Evolutionary conservation across 2,113 vertebrate genomes (phyloP).

Genomic region (Uria aalge): DNA sequence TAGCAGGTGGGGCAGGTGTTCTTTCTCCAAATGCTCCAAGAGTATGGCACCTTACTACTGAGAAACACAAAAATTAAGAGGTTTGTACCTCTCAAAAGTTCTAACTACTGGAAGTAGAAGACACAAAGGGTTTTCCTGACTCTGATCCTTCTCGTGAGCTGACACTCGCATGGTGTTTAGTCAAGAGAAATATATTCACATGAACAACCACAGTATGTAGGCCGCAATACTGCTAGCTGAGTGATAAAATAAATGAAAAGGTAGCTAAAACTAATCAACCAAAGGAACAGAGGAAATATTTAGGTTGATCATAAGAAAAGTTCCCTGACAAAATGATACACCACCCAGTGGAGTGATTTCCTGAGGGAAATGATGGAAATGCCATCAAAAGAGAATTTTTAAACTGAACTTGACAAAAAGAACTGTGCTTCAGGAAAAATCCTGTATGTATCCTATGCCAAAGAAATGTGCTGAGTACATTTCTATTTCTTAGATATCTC

Average conservation of each 20-base stretch:
- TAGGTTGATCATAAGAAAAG: background rate
- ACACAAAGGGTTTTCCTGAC: background rate
- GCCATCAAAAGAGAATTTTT: background rate
- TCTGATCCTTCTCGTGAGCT: background rate
- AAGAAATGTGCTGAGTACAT: conserved; percentile 16
- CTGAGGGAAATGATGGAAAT: background rate
- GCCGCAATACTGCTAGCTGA: background rate
- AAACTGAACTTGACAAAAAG: conserved; percentile 16
- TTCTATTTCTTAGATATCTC: background rate
- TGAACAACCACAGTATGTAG: background rate
- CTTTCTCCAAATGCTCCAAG: background rate
- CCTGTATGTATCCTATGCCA: background rate
- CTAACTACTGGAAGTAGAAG: background rate
- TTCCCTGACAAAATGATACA: background rate
- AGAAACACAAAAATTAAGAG: background rate
- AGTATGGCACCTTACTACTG: background rate
- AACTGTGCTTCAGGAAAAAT: conserved; percentile 19
- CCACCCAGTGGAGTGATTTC: background rate
- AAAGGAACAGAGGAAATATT: background rate
- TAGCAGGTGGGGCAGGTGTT: background rate
- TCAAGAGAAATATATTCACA: background rate
- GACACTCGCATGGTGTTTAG: background rate
- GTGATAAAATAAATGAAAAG: background rate
- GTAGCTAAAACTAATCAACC: background rate
- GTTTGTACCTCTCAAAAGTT: background rate